Percentiles rank a stretch among this genome's conserved stretches.
Conservation (phyloP, 37 sponge, comb jelly and placozoan genomes). For the Agelas oroides region DNA sequence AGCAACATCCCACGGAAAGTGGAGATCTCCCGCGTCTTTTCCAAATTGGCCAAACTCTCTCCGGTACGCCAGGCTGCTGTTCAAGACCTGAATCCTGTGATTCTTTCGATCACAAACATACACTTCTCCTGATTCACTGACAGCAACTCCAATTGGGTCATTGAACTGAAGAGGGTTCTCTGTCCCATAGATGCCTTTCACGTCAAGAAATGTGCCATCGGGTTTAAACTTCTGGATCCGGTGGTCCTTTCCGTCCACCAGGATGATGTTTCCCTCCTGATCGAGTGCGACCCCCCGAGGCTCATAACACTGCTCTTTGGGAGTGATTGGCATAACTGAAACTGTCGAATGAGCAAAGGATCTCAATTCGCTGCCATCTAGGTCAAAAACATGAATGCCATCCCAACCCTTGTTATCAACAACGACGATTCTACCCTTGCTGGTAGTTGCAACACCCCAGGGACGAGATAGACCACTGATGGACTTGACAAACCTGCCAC, state of each 20-base stretch:
- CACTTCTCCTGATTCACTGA: conserved; percentile 15
- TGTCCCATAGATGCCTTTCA: conserved; percentile 5
- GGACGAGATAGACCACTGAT: too few relatives aligned
- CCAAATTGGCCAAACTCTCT: background rate
- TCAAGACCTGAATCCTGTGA: conserved; percentile 49
- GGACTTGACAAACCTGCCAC: too few relatives aligned
- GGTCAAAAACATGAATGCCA: too few relatives aligned
- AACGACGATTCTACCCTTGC: too few relatives aligned
- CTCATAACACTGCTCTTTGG: too few relatives aligned
- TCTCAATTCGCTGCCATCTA: too few relatives aligned
- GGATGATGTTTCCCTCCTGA: conserved; percentile 3
- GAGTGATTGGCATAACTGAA: too few relatives aligned
- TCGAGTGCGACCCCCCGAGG: background rate
- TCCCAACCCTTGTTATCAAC: too few relatives aligned
- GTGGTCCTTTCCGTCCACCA: conserved; percentile 5
- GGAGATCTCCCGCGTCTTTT: background rate
- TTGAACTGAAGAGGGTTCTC: conserved; percentile 32
- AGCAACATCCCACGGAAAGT: conserved; percentile 6
- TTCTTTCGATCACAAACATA: conserved; percentile 62
- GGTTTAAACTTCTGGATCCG: conserved; percentile 12
- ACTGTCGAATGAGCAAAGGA: too few relatives aligned
- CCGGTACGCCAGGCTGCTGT: background rate
- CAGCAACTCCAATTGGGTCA: conserved; percentile 55
- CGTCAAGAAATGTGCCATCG: background rate
- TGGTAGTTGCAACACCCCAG: too few relatives aligned